A percentile compares a stretch with the other conserved stretches of the same genome.
Conservation (phyloP, 2,113 vertebrate species). For the Ciconia maguari region DNA sequence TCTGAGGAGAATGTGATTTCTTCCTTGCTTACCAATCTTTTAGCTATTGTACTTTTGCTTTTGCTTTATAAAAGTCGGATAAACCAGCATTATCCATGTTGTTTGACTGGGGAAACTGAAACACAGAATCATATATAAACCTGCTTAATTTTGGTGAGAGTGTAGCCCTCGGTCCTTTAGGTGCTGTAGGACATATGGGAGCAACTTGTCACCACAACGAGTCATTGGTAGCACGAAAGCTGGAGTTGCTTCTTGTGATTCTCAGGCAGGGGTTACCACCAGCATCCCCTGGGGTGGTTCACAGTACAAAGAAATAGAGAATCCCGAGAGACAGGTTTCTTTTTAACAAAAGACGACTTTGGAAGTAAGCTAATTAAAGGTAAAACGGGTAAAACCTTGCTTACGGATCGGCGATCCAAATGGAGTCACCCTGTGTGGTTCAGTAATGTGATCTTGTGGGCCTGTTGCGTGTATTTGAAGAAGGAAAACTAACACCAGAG, state of each 20-base stretch:
- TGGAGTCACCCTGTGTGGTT: background rate
- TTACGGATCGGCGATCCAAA: background rate
- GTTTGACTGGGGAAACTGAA: background rate
- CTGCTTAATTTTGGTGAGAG: background rate
- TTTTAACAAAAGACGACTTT: background rate
- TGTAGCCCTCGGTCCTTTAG: background rate
- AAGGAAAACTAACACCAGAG: background rate
- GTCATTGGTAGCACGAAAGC: background rate
- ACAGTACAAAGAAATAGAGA: background rate
- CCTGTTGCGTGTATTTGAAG: background rate
- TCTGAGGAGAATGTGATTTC: background rate
- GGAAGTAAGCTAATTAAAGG: background rate
- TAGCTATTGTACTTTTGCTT: background rate
- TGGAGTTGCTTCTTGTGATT: background rate
- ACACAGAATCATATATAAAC: background rate
- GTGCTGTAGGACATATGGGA: background rate
- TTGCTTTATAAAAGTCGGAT: background rate
- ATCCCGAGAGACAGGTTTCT: background rate
- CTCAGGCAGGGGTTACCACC: background rate
- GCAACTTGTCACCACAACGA: background rate
- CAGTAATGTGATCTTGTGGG: background rate
- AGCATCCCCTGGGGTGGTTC: background rate
- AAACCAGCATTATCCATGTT: background rate
- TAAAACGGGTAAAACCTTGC: background rate
- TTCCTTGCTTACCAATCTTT: background rate